Conservation (phyloP, 2,113 vertebrate genomes). For the Ibidorhyncha struthersii region DNA sequence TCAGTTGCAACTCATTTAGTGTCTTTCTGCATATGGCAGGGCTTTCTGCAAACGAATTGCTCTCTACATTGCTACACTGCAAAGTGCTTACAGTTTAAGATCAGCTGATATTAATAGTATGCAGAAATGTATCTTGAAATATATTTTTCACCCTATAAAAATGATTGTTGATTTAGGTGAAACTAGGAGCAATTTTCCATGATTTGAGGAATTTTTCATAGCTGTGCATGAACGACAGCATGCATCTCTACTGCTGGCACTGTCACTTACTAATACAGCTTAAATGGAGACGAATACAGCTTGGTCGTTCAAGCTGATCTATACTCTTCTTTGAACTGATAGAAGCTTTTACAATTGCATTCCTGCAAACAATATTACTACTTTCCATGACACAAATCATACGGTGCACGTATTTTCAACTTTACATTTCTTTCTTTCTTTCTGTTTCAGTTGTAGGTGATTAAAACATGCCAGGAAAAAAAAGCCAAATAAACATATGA, state of each 20-base stretch:
- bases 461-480: background rate
- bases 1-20: background rate
- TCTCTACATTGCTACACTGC: background rate
- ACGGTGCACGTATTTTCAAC: background rate
- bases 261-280: slow-evolving; percentile 33
- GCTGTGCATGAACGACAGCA: slow-evolving; percentile 7
- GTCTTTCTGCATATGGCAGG: background rate
- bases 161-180: slow-evolving; percentile 19
- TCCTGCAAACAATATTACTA: background rate
- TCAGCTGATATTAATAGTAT: background rate
- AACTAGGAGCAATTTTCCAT: slow-evolving; percentile 38
- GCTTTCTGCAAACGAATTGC: background rate
- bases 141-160: slow-evolving; percentile 31
- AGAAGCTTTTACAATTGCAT: slow-evolving; percentile 25
- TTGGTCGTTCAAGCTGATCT: slow-evolving; percentile 30
- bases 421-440: background rate
- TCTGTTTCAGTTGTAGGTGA: background rate
- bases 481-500: background rate
- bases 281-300: slow-evolving; percentile 16
- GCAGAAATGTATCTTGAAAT: background rate
- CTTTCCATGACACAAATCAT: background rate
- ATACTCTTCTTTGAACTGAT: slow-evolving; percentile 27
- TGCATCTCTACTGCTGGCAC: slow-evolving; percentile 14
- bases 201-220: slow-evolving; percentile 55
- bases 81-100: background rate